Percentiles rank a stretch among this genome's conserved stretches.
Conservation (phyloP, 2,113 vertebrate genomes). For the Chionis minor region DNA sequence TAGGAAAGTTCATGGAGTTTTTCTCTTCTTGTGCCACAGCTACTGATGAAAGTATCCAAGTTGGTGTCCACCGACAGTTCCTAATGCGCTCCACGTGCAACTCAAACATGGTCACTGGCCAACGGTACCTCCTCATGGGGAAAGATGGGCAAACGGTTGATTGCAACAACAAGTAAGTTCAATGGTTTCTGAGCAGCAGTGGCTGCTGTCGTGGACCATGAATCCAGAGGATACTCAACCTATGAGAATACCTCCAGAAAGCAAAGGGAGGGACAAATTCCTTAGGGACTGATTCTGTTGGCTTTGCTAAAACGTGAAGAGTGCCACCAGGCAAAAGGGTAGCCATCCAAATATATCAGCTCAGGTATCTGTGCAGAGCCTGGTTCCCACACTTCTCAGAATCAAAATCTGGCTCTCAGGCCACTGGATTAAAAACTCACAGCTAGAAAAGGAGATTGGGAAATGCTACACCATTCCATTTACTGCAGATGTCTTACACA, state of each 20-base stretch:
- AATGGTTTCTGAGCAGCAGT: background rate
- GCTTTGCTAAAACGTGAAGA: background rate
- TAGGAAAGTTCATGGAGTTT: background rate
- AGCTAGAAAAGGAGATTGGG: background rate
- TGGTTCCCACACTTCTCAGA: background rate
- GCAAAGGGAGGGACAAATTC: background rate
- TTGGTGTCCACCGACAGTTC: conserved; percentile 43
- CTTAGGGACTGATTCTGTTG: background rate
- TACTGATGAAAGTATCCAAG: conserved; percentile 32
- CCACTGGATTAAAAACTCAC: background rate
- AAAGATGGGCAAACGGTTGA: conserved; percentile 3
- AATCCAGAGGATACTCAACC: background rate
- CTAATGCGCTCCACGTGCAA: conserved; percentile 20
- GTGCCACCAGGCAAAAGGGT: background rate
- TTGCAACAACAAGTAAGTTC: conserved; percentile 50
- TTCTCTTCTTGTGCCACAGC: conserved; percentile 12
- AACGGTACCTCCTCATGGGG: conserved; percentile 72
- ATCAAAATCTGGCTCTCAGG: background rate
- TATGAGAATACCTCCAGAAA: background rate
- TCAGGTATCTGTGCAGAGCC: background rate
- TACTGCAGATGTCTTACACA: background rate
- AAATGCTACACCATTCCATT: fast-evolving
- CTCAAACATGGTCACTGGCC: background rate
- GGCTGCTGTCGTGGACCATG: fast-evolving
- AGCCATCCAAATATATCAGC: background rate